These are phyloP conservation scores for Noctilio leporinus DNA, from an alignment of 2,113 vertebrate genomes.

Conservation along the genomic window DNA sequence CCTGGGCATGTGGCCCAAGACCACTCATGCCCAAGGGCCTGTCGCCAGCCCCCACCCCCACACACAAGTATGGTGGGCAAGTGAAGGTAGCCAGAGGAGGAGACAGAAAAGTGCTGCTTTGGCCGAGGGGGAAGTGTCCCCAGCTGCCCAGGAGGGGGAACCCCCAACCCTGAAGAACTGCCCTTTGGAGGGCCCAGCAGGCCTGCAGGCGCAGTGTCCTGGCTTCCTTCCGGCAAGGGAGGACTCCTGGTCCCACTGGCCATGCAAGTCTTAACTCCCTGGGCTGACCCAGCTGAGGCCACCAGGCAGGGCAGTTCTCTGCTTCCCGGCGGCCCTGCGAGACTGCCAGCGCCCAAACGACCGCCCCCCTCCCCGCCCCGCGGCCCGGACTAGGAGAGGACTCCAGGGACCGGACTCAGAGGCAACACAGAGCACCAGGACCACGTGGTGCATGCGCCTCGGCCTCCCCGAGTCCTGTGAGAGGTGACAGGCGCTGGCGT, in stretches of 20 bases:
- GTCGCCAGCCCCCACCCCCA: accelerated
- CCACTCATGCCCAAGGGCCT: accelerated
- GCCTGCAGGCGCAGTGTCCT: not conserved
- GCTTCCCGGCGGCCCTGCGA: not conserved
- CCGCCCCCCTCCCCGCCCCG: too few relatives aligned
- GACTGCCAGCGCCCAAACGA: not conserved
- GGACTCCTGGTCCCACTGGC: not conserved
- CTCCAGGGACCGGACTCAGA: not conserved
- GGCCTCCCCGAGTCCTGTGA: too few relatives aligned
- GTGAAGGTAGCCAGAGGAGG: not conserved
- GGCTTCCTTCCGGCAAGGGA: too few relatives aligned
- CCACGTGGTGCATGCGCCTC: too few relatives aligned
- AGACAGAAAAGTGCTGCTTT: not conserved
- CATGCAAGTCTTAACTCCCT: not conserved
- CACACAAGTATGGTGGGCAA: not conserved
- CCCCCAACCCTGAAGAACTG: not conserved
- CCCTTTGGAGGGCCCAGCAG: not conserved
- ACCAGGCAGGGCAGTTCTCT: not conserved
- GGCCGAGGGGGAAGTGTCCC: not conserved
- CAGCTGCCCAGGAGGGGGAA: not conserved
- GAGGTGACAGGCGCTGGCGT: not conserved
- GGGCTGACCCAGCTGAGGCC: not conserved
- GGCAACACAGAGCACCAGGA: not conserved
- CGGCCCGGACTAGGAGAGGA: not conserved
- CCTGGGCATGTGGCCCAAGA: too few relatives aligned